Base-by-base conservation (phyloP, 2,888 invertebrate species). In the Eumerus sabulonum region DNA sequence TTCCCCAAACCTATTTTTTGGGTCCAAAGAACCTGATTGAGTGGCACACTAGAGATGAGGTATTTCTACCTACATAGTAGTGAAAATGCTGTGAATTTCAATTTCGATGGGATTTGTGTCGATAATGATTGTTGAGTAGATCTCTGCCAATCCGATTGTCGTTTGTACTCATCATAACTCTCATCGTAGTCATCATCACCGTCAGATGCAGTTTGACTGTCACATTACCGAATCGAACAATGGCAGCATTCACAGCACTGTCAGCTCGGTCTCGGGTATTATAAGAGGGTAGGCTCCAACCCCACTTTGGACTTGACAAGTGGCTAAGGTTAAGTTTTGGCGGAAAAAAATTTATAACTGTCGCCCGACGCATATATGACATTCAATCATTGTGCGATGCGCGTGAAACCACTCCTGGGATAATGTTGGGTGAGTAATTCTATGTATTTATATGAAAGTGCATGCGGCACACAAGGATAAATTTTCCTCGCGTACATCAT, bases 1-100 rank as follows among this genome's bases (percentile, higher is more conserved):
- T 67, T 56, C 17, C 4, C n/a, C n/a, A n/a, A n/a, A n/a, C n/a
- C n/a, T n/a, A n/a, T n/a, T n/a, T n/a, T n/a, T n/a, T 27, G 16
- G 13, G 16, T 56, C 48, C 47, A 54, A 67, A 74, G 50, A 62
- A 44, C 50, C 66, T 62, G 60, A 70, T 70, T 68, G 59, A 70
- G 53, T 53, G 60, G 60, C 14, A 35, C 17, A 18, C 18, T 19
- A 40, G 3, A n/a, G 45, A 12, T 36, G 44, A 13, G 47, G 14
- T 27, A 51, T 38, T 59, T 35, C 48, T 38, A 38, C 35, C 44
- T 50, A 51, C 68, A 63, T 63, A 79, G 68, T 73, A 67, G 62
- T 62, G 67, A 63, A 79, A 79, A 73, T 68, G 53, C 44, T 64
- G 57, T 67, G 77, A 79, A 79, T 79, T 79, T 59, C 66, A 73